These are phyloP conservation scores for Myiozetetes cayanensis DNA, from an alignment of 2,113 vertebrate species.

Conservation along the genomic window DNA sequence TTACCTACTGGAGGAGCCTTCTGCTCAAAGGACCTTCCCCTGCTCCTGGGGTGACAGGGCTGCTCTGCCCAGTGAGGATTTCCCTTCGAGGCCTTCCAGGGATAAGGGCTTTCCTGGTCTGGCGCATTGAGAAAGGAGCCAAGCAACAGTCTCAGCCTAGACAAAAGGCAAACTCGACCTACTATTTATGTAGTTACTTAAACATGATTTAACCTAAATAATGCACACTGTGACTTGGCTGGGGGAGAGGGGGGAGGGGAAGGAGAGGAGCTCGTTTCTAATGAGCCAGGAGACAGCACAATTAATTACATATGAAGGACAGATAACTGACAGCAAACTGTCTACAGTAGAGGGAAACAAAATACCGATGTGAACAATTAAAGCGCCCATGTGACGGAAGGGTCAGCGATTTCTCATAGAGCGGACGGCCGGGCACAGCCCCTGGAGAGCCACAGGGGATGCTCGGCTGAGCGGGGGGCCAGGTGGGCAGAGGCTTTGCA, in stretches of 20 bases:
- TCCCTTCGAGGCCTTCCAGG: slow-evolving; percentile 35
- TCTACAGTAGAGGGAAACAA: slow-evolving; percentile 35
- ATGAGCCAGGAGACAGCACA: slow-evolving; percentile 64
- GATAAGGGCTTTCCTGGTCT: slow-evolving; percentile 41
- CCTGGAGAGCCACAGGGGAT: background rate
- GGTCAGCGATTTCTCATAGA: slow-evolving; percentile 43
- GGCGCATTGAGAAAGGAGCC: slow-evolving; percentile 57
- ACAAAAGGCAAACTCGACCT: slow-evolving; percentile 75
- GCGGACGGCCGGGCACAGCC: fast-evolving
- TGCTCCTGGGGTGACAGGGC: background rate
- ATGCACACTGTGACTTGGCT: slow-evolving; percentile 51
- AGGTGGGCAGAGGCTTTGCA: background rate
- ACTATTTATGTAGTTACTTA: slow-evolving; percentile 76
- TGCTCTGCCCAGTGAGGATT: slow-evolving; percentile 21
- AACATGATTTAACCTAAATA: slow-evolving; percentile 78
- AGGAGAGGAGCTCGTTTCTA: slow-evolving; percentile 54
- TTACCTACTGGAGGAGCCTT: slow-evolving; percentile 36
- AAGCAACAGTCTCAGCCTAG: slow-evolving; percentile 58
- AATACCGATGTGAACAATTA: background rate
- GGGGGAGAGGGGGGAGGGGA: background rate
- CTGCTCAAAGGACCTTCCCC: slow-evolving; percentile 17
- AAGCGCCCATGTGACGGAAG: background rate
- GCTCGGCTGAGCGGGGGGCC: background rate
- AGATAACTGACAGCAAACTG: slow-evolving; percentile 65
- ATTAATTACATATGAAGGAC: slow-evolving; percentile 74